These are phyloP conservation scores for Boloria euphrosyne DNA, from an alignment of 2,888 invertebrate species.

Conservation along the genomic window DNA sequence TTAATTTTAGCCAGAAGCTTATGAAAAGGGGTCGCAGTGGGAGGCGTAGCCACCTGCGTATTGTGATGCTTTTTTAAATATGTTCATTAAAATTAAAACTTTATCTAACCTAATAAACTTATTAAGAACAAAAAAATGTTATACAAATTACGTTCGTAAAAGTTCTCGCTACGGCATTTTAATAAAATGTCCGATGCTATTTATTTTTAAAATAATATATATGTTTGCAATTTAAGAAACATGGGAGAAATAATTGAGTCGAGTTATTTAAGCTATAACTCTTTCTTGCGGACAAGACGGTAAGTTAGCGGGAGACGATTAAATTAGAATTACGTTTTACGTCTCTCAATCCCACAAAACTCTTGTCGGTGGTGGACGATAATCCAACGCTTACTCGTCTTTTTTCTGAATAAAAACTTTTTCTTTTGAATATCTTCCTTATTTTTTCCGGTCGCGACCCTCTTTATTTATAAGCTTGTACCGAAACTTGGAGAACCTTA, in stretches of 20 bases:
- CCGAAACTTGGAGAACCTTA: slow-evolving; percentile 77
- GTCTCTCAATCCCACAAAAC: slow-evolving; percentile 61
- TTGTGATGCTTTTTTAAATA: slow-evolving; percentile 10
- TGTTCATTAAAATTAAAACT: not conserved
- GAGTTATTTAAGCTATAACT: slow-evolving; percentile 20
- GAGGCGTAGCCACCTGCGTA: slow-evolving; percentile 35
- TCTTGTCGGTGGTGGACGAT: slow-evolving; percentile 73
- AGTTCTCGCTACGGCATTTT: no score
- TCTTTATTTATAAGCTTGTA: slow-evolving; percentile 80
- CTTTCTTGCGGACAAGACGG: slow-evolving; percentile 24
- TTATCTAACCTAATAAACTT: no score
- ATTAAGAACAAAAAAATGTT: no score
- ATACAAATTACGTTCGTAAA: no score
- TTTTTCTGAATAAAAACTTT: slow-evolving; percentile 71
- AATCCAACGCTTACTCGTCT: slow-evolving; percentile 72
- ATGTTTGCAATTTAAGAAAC: no score
- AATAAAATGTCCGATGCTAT: no score
- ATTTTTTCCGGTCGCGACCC: slow-evolving; percentile 69
- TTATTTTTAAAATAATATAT: no score
- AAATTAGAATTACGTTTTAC: slow-evolving; percentile 45
- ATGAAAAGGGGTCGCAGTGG: slow-evolving; percentile 34
- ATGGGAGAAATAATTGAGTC: not conserved
- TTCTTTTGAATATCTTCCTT: slow-evolving; percentile 72
- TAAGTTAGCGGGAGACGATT: slow-evolving; percentile 36
- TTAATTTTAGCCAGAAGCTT: slow-evolving; percentile 25